Percentiles rank a stretch among this genome's conserved stretches.
These are phyloP conservation scores for Cyanocitta stelleri DNA, from an alignment of 2,113 vertebrate genomes.

Conservation along the genomic window DNA sequence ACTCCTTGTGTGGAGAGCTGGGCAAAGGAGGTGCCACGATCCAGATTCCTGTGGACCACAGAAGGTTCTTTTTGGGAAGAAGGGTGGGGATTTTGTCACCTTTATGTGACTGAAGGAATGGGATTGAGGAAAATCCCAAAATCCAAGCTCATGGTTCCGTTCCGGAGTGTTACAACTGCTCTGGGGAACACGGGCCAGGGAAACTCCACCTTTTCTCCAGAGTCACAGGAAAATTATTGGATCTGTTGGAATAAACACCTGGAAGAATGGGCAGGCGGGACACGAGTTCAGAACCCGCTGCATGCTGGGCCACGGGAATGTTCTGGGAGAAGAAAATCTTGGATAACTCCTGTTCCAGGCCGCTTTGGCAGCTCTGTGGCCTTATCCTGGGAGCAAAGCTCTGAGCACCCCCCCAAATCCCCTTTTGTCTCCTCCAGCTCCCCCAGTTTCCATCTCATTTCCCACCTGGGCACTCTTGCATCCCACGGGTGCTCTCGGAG, in stretches of 20 bases:
- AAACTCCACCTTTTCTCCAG: neutral
- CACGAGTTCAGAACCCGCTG: neutral
- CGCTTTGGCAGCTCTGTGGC: neutral
- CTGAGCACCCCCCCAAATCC: neutral
- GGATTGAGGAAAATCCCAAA: neutral
- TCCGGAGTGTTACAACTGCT: neutral
- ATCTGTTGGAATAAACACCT: neutral
- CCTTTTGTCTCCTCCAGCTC: neutral
- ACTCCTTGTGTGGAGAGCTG: neutral
- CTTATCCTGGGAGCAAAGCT: neutral
- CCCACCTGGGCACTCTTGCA: neutral
- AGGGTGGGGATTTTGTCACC: neutral
- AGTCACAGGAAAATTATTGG: neutral
- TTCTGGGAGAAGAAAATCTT: neutral
- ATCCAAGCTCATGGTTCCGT: fast-evolving
- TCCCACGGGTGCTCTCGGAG: neutral
- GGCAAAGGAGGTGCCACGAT: neutral
- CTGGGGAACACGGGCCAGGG: neutral
- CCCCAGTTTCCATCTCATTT: neutral
- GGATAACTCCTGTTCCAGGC: neutral
- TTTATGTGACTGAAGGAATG: neutral
- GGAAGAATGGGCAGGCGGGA: neutral
- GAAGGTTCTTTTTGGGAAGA: neutral
- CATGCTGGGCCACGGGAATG: neutral
- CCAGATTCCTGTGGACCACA: neutral